phyloP scores from a whole-genome alignment of 2,113 vertebrate genomes.

The Cacatua alba region DNA sequence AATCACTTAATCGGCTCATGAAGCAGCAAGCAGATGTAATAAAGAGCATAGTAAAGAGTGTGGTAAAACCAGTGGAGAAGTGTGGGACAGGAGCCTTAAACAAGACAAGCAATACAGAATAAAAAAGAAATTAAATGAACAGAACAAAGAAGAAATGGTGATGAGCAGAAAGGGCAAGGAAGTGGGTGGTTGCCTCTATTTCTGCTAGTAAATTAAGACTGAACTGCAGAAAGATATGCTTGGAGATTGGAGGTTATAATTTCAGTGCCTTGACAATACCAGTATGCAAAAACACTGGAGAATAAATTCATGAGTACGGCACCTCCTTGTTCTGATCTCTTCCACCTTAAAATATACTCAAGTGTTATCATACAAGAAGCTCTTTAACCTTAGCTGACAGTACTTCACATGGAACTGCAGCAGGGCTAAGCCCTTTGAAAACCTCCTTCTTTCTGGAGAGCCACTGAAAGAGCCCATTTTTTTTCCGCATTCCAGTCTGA shows the following conservation, averaged over 20 bases:
- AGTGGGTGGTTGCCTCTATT: background rate
- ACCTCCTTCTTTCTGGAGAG: background rate
- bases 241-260: background rate
- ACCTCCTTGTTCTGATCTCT: background rate
- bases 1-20: background rate
- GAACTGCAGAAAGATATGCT: background rate
- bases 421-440: background rate
- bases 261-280: background rate
- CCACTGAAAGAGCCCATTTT: accelerated
- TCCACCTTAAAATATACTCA: background rate
- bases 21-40: background rate
- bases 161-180: background rate
- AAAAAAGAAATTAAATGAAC: background rate
- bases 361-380: background rate
- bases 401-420: background rate
- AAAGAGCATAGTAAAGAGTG: background rate
- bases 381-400: background rate
- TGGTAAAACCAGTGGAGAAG: background rate
- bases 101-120: background rate
- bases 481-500: background rate
- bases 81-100: background rate
- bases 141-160: background rate
- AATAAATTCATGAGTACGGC: background rate
- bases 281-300: background rate
- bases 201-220: background rate